Base-by-base conservation (phyloP, 2,797 vertebrate species). In the Chrosomus eos region DNA sequence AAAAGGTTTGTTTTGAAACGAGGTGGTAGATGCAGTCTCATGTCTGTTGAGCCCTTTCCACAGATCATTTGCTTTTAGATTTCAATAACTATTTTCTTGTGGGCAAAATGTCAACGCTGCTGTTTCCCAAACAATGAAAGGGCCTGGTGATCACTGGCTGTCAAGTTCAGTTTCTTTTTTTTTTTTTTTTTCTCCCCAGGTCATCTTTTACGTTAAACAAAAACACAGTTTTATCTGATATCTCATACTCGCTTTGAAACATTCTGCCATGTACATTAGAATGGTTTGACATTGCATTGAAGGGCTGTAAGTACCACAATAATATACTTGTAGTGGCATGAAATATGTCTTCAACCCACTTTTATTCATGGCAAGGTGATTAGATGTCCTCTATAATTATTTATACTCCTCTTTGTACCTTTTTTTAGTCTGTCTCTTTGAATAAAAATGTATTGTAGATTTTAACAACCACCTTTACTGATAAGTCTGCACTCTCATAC, bases 391-490 rank as follows among this genome's bases (percentile, higher is more conserved):
- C 5, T 23, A 53, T 33, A 81, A 84, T 67, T 81, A 68, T 78
- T 28, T 62, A 74, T 70, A 23, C 73, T 51, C 31, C 58, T 68
- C 5, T 28, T 62, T 67, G 64, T 16, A 60, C 40, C 62, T 77
- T 75, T 45, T 33, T 82, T 72, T 45, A 60, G 14, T 16, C 23
- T 28, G 36, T 43, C 51, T 73, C 53, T 82, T 58, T 45, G 66
- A 70, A 87, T 75, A 23, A 80, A 77, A 84, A 82, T 36, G 10
- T 33, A 60, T 64, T 48, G 40, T 31, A 26, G 71, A 76, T 82
- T 71, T 67, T 31, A 55, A 67, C 33, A 72, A 74, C 14, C 68
- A 31, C 10, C 23, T 71, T 82, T 81, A 82, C 77, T 72, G 53
- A 67, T 76, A 80, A 62, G 26, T 70, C n/a, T 43, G 16, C 33